Evolutionary conservation across 64 coral and sea anemone species (phyloP), one percentile per base, ranked within the genome.

Genomic region (Anthopleura sola): DNA sequence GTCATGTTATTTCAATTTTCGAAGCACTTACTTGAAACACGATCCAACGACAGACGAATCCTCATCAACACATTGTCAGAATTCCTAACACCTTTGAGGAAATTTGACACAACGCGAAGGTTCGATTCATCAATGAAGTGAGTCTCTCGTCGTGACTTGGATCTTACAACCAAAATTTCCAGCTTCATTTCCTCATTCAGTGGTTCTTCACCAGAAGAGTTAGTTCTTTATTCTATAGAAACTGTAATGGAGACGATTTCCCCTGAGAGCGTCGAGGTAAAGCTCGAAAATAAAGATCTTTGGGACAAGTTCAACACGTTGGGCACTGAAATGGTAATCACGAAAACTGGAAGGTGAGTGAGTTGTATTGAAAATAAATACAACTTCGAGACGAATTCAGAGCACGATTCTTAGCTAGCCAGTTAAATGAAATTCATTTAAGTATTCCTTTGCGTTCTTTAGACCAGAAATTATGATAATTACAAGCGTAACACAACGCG

Each of bases 251-350:
- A 20, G 76, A n/a, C 16, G 5, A 40, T 24, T 46, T 48, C 24
- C 20, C 7, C 8, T 21, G 82, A 85, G 23, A 85, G 58, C 82
- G 50, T 95, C 5, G 78, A 91, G 20, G 86, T 91, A 20, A 80
- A 88, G 36, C 76, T 95, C 15, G 93, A 91, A 36, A 95, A 95
- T 85, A 88, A 86, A 79, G 93, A 95, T 28, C 89, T 95, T 49
- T 95, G 93, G 93, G 89, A 91, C 28, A 95, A 95, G 54, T 95
- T 95, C 54, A 89, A 95, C 66, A 75, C 85, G 29, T 88, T 95
- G 57, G 93, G 93, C 26, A 95, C 93, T 44, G 93, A 95, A 51
- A 95, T 95, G 93, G 91, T 95, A 29, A 95, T 95, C 36, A 95
- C 93, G 23, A 95, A 95, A 55, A 85, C 86, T 18, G 93, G 93